Conservation (phyloP, 2,888 invertebrate genomes). For the Cremastinae sp. region DNA sequence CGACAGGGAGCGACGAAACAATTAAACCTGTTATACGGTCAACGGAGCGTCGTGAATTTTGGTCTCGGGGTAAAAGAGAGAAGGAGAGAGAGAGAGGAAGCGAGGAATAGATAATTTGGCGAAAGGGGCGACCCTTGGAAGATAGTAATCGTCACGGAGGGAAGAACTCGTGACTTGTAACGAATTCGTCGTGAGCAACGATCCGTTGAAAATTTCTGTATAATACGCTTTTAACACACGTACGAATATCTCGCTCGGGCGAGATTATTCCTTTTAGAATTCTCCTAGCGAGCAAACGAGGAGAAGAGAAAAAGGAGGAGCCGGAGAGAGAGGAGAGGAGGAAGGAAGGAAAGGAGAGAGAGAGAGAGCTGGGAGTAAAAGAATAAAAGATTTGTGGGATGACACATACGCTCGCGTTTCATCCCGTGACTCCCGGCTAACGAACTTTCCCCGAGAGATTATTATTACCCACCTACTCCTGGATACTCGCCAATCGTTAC, state of each 20-base stretch:
- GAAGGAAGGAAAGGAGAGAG: constrained; percentile 37
- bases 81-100: background rate
- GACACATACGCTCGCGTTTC: constrained; percentile 41
- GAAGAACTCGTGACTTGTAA: constrained; percentile 38
- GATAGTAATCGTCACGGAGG: constrained; percentile 45
- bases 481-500: constrained; percentile 77
- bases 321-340: constrained; percentile 9
- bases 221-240: background rate
- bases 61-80: too few relatives aligned
- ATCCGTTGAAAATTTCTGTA: constrained; percentile 4
- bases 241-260: background rate
- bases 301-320: background rate
- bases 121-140: constrained; percentile 25
- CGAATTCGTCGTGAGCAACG: constrained; percentile 46
- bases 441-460: constrained; percentile 74
- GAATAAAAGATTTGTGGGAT: constrained; percentile 42
- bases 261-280: too few relatives aligned
- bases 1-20: background rate
- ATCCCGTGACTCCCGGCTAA: constrained; percentile 70
- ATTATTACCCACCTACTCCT: constrained; percentile 76
- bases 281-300: constrained; percentile 4
- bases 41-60: constrained; percentile 29
- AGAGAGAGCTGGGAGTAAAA: too few relatives aligned
- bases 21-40: constrained; percentile 3
- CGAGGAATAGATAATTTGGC: constrained; percentile 15